phyloP scores from a whole-genome alignment of 2,797 vertebrate genomes.

The Octomys mimax region DNA sequence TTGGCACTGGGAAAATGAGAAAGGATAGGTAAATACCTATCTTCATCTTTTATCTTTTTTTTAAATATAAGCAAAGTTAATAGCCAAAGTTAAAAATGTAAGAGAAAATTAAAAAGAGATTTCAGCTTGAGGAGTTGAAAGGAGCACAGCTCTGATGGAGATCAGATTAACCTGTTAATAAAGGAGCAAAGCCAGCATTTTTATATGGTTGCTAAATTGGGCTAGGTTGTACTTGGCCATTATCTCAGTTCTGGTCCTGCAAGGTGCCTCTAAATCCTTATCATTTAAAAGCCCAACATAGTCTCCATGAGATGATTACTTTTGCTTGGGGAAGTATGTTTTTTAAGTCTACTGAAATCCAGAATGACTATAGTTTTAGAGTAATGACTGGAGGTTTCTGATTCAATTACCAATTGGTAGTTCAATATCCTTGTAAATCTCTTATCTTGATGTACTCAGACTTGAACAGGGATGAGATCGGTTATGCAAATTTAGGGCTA shows the following conservation, averaged over 20 bases:
- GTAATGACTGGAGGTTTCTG: background rate
- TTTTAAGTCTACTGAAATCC: background rate
- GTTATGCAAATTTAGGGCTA: background rate
- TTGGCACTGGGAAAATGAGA: slow-evolving; percentile 9
- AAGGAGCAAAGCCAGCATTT: background rate
- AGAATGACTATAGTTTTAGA: background rate
- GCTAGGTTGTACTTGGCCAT: background rate
- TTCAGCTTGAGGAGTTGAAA: background rate
- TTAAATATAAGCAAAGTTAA: background rate
- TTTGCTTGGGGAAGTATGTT: background rate
- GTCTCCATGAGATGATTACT: background rate
- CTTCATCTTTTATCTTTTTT: background rate
- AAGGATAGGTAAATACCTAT: slow-evolving; percentile 47
- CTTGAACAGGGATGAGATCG: background rate
- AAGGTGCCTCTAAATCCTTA: background rate
- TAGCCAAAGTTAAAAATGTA: background rate
- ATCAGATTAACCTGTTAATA: background rate
- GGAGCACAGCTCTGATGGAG: background rate
- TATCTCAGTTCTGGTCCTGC: background rate
- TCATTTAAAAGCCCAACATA: background rate
- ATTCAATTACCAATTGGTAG: background rate
- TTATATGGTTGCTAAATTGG: background rate
- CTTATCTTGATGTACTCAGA: background rate
- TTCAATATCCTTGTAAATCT: background rate
- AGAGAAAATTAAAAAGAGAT: background rate